A percentile compares a stretch with the other conserved stretches of the same genome.
Evolutionary conservation across 2,797 vertebrate genomes (phyloP).

Genomic region (Neosalanx taihuensis): DNA sequence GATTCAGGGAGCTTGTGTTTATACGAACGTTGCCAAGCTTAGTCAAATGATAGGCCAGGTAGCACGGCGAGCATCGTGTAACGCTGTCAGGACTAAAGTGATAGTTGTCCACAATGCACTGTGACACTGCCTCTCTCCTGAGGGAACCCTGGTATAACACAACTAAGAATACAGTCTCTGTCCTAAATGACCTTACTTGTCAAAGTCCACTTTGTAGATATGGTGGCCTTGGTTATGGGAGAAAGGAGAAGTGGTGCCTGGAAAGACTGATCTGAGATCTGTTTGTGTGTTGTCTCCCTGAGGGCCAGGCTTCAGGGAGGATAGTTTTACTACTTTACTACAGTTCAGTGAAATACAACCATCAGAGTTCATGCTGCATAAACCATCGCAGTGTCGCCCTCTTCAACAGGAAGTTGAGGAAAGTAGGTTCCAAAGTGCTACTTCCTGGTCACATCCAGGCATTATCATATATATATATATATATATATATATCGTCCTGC

Average conservation of each 20-base stretch:
- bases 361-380: too few relatives aligned
- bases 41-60: slow-evolving; percentile 40
- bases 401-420: too few relatives aligned
- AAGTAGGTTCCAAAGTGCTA: too few relatives aligned
- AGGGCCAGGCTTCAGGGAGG: background rate
- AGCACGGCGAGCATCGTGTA: slow-evolving; percentile 62
- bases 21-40: slow-evolving; percentile 32
- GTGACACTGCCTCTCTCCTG: slow-evolving; percentile 51
- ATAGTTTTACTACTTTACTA: too few relatives aligned
- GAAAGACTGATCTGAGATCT: slow-evolving; percentile 26
- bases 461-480: too few relatives aligned
- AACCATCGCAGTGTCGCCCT: too few relatives aligned
- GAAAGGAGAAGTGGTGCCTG: too few relatives aligned
- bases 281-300: background rate
- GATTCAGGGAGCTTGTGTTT: slow-evolving; percentile 45
- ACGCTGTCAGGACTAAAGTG: slow-evolving; percentile 60
- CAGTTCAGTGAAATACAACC: too few relatives aligned
- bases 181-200: slow-evolving; percentile 34
- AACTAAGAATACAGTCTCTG: slow-evolving; percentile 45
- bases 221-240: background rate
- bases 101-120: slow-evolving; percentile 57
- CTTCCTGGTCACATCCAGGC: too few relatives aligned
- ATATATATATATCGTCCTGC: too few relatives aligned
- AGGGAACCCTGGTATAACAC: slow-evolving; percentile 38
- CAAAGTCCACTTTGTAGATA: slow-evolving; percentile 33